Conservation (phyloP, 2,797 vertebrate genomes). For the Ctenopoma kingsleyae region DNA sequence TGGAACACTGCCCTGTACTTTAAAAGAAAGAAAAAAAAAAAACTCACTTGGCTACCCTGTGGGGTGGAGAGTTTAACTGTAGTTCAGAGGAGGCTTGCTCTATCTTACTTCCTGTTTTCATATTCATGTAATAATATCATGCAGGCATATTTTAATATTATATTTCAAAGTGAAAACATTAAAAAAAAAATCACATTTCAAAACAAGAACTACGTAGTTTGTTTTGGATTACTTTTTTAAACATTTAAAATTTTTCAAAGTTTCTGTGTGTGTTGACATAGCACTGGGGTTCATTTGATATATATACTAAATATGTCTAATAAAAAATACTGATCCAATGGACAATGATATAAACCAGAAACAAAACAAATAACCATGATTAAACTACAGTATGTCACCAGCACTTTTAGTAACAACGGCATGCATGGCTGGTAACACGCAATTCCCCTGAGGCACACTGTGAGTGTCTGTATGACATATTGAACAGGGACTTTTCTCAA, state of each 20-base stretch:
- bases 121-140: slow-evolving; percentile 26
- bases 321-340: too few relatives aligned
- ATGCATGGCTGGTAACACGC: too few relatives aligned
- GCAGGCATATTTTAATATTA: background rate
- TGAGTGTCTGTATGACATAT: slow-evolving; percentile 2
- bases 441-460: background rate
- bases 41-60: slow-evolving; percentile 8
- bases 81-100: slow-evolving; percentile 28
- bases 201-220: background rate
- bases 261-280: too few relatives aligned
- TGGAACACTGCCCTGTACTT: slow-evolving; percentile 19
- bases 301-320: too few relatives aligned
- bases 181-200: background rate
- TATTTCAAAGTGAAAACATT: background rate
- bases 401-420: too few relatives aligned
- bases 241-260: too few relatives aligned
- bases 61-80: slow-evolving; percentile 26
- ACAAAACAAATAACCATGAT: too few relatives aligned
- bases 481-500: slow-evolving; percentile 24
- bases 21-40: background rate
- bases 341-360: too few relatives aligned
- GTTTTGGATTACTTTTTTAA: too few relatives aligned
- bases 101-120: slow-evolving; percentile 40
- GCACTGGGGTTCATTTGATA: too few relatives aligned
- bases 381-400: too few relatives aligned